Base-by-base conservation (phyloP, 2,113 vertebrate genomes). In the Zosterops japonicus region DNA sequence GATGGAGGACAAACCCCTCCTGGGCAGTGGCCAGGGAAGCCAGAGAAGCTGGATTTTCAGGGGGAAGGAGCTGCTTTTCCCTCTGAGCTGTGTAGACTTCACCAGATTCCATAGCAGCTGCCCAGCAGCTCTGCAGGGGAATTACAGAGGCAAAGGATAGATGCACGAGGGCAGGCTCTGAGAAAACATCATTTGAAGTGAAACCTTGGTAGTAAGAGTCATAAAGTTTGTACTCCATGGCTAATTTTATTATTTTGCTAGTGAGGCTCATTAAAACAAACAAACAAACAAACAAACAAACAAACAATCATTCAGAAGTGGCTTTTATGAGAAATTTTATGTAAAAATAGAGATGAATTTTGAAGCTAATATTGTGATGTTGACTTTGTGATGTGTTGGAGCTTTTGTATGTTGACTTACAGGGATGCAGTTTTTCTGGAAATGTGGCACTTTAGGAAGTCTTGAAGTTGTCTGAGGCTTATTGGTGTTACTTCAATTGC, bases 81-180 rank as follows among this genome's bases (percentile, higher is more conserved):
- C 6, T 76, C 36, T 31, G 33, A 31, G 20, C 35, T 46, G 8
- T 16, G 15, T n/a, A 56, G 31, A 13, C 8, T 42, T 75, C 47
- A 31, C 5, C 50, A 33, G 20, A n/a, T 91, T 31, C 31, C 23
- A 47, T 9, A 1, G 35, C 33, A 80, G 20, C 42, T 69, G n/a
- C 27, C 18, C 28, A 64, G 60, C 70, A 70, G 44, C 35, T 52
- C 4, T 28, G 14, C 9, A 14, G 41, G n/a, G 9, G 50, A 68
- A 1, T 19, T 25, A 10, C 21, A 47, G 46, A 67, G 24, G 9
- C 42, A 55, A 19, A 41, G 29, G 36, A 27, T 14, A 47, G 60
- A 35, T 11, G 8, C 4, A 15, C 0, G 1, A 22, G 25, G 11
- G 29, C 4, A 5, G 35, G 28, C 35, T 53, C 56, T 33, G 35